Base-by-base conservation (phyloP, 2,113 vertebrate species). In the Zosterops borbonicus region DNA sequence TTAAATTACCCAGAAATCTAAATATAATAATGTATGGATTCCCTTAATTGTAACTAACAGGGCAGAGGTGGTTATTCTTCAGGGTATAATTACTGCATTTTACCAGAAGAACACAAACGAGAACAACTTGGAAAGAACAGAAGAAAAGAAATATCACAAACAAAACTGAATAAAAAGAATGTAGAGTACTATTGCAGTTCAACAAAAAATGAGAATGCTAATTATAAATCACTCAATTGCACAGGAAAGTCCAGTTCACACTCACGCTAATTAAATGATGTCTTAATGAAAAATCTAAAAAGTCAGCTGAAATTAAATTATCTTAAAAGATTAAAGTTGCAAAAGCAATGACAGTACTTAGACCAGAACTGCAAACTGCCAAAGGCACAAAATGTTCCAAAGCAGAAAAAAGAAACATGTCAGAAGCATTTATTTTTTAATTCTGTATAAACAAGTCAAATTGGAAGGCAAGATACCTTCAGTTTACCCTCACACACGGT, bases 381-480 rank as follows among this genome's bases (percentile, higher is more conserved):
- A 96, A 95, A 85, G 92, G 97, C 93, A 87, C 70, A 92, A 75
- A 52, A 78, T 95, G 92, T 96, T 94, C 93, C 73, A 85, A 78
- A 87, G 83, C 77, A 95, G 65, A 87, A 68, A 88, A 89, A 41
- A 89, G 74, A 84, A 87, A 84, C 70, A 89, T 94, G 96, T 91
- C 93, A 97, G 50, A 96, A 84, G 44, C 49, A 77, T 69, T 97
- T 89, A 94, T 77, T 93, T 96, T 84, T 85, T 8, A 91, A 89
- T 92, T 73, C 46, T 62, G 81, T 41, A 64, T 7, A 92, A 89
- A 79, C 63, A 93, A 80, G 77, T 33, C 62, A 95, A 94, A 93
- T 52, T 49, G n/a, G 69, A 90, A 93, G 21, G 46, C 62, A 87
- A 76, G 56, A 68, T 83, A 83, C 14, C 64, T 88, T 86, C 59